A percentile compares a stretch with the other conserved stretches of the same genome.
Conservation (phyloP, 2,113 vertebrate genomes). For the Brachypodius melanocephalos region DNA sequence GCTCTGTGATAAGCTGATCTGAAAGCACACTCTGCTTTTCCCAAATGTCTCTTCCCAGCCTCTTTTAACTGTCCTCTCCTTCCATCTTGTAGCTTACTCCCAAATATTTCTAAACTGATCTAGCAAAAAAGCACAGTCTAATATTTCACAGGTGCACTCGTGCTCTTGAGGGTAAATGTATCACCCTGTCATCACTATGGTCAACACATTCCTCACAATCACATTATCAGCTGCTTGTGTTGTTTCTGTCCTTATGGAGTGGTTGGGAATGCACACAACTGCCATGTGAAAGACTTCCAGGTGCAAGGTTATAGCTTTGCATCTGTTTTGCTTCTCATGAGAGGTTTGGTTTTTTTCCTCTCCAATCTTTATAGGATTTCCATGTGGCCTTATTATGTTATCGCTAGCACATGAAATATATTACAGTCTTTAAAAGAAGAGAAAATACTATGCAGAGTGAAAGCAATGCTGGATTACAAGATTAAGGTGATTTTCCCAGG, state of each 20-base stretch:
- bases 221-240: slow-evolving; percentile 61
- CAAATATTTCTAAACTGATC: slow-evolving; percentile 18
- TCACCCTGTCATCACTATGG: slow-evolving; percentile 55
- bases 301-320: slow-evolving; percentile 59
- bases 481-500: neutral
- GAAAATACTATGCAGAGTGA: neutral
- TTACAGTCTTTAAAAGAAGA: neutral
- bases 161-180: slow-evolving; percentile 4
- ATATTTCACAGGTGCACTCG: slow-evolving; percentile 38
- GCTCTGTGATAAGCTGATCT: neutral
- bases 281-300: slow-evolving; percentile 60
- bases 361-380: slow-evolving; percentile 34
- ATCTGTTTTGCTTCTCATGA: slow-evolving; percentile 59
- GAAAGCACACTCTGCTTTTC: neutral
- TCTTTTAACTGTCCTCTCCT: neutral
- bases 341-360: neutral
- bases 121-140: slow-evolving; percentile 5
- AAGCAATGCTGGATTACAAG: neutral
- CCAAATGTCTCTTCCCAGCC: neutral
- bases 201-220: slow-evolving; percentile 61
- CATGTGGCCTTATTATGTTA: slow-evolving; percentile 33
- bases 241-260: slow-evolving; percentile 49
- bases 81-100: neutral
- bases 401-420: neutral
- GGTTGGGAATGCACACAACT: slow-evolving; percentile 50